Conservation (phyloP, 2,797 vertebrate genomes). For the Rhynchotus rufescens region DNA sequence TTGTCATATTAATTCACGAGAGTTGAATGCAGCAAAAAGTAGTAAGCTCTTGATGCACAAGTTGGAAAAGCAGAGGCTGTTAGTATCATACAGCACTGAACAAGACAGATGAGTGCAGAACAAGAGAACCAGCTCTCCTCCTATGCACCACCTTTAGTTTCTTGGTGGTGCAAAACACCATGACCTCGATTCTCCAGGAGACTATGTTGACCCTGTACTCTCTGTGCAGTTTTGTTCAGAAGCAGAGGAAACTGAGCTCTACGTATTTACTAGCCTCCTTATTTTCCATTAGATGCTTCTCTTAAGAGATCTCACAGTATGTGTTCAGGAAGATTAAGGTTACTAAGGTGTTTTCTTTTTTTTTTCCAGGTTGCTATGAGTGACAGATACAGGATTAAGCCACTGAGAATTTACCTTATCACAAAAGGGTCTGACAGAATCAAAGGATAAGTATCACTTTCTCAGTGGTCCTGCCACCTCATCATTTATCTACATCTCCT, state of each 20-base stretch:
- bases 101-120: not conserved
- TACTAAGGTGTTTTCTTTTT: not conserved
- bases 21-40: not conserved
- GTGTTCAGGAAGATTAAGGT: not conserved
- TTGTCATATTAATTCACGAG: not conserved
- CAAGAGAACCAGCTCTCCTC: not conserved
- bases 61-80: not conserved
- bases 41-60: not conserved
- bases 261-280: not conserved
- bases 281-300: not conserved
- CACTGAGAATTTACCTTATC: conserved; percentile 5
- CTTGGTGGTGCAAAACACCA: not conserved
- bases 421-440: conserved; percentile 22
- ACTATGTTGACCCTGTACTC: not conserved
- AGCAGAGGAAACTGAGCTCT: not conserved
- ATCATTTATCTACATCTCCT: not conserved
- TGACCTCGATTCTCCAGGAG: not conserved
- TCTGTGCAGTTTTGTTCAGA: not conserved
- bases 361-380: not conserved
- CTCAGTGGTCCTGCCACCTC: not conserved
- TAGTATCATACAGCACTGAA: not conserved
- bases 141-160: not conserved
- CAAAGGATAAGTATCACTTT: not conserved
- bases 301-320: not conserved
- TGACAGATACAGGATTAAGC: conserved; percentile 9